Percentiles rank a stretch among this genome's conserved stretches.
These are phyloP conservation scores for Chironomus tentans DNA, from an alignment of 2,888 invertebrate species.

Conservation along the genomic window DNA sequence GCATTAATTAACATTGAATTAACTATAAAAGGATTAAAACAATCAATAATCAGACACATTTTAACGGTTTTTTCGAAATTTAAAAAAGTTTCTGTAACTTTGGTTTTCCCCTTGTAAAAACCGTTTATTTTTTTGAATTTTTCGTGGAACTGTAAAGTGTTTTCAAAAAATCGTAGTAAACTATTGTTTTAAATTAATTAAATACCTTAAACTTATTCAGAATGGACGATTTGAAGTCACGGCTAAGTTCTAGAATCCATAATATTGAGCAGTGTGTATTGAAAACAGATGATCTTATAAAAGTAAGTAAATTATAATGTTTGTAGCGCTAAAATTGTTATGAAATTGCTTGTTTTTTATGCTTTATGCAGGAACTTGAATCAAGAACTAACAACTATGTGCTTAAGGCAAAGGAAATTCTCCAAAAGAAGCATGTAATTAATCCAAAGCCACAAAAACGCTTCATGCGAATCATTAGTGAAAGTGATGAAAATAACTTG, in stretches of 20 bases:
- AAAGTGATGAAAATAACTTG: background rate
- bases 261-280: background rate
- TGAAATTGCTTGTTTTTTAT: background rate
- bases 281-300: background rate
- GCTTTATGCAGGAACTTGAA: background rate
- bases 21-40: too few species aligned
- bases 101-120: too few species aligned
- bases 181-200: background rate
- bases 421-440: background rate
- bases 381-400: background rate
- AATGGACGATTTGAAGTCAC: background rate
- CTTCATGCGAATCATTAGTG: background rate
- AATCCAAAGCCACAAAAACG: constrained; percentile 16
- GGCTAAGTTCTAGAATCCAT: background rate
- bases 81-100: too few species aligned
- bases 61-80: too few species aligned
- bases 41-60: too few species aligned
- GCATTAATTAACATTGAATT: too few species aligned
- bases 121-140: background rate
- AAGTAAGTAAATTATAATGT: background rate
- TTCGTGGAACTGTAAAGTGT: background rate
- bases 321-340: too few species aligned
- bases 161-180: background rate
- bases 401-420: background rate
- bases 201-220: too few species aligned